Percentiles rank a stretch among this genome's conserved stretches.
These are phyloP conservation scores for Protosalanx chinensis DNA, from an alignment of 2,797 vertebrate species.

Conservation along the genomic window DNA sequence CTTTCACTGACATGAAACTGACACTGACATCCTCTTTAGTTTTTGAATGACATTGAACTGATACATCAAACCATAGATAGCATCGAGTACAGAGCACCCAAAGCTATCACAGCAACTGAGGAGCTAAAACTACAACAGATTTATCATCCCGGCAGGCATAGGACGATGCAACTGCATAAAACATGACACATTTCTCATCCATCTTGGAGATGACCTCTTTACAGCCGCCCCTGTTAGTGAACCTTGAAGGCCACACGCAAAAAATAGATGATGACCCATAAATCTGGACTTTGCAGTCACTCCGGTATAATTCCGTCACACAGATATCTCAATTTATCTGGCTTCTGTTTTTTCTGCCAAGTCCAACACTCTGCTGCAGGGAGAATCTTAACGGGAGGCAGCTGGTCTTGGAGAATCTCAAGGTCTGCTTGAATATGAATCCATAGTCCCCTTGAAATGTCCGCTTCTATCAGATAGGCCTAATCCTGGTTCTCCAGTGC, in stretches of 20 bases:
- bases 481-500: conserved; percentile 8
- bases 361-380: conserved; percentile 7
- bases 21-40: no score
- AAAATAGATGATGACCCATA: conserved; percentile 14
- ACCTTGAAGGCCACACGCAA: conserved; percentile 44
- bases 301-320: conserved; percentile 25
- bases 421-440: conserved; percentile 22
- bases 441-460: conserved; percentile 18
- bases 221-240: conserved; percentile 36
- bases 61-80: no score
- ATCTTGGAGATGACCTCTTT: conserved; percentile 1
- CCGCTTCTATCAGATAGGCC: conserved; percentile 10
- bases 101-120: neutral
- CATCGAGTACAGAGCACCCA: no score
- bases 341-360: conserved; percentile 18
- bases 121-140: conserved; percentile 1
- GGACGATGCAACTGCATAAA: conserved; percentile 10
- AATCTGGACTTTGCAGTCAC: conserved; percentile 10
- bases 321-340: conserved; percentile 42
- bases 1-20: no score
- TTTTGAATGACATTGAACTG: no score
- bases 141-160: neutral
- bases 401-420: conserved; percentile 4
- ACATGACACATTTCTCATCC: conserved; percentile 9
- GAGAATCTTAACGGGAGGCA: conserved; percentile 16